phyloP scores from a whole-genome alignment of 2,797 vertebrate genomes.

The Hemitrygon akajei region DNA sequence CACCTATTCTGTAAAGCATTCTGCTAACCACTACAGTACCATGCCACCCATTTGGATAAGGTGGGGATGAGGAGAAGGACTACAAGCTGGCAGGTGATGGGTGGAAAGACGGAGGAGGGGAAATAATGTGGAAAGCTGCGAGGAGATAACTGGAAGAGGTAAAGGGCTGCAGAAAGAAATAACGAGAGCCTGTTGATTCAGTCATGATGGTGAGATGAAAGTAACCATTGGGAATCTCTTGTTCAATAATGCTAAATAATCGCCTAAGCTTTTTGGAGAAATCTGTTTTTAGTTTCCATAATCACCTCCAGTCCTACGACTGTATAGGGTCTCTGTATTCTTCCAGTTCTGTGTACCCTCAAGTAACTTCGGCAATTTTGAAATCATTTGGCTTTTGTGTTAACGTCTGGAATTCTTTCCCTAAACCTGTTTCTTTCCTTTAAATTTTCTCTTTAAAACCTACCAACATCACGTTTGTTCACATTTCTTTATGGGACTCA shows the following conservation, averaged over 20 bases:
- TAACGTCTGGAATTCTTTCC: background rate
- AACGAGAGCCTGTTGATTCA: background rate
- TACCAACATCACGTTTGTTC: background rate
- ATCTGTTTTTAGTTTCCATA: background rate
- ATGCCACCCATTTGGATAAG: too few relatives aligned
- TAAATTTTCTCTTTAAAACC: background rate
- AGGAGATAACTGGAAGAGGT: too few relatives aligned
- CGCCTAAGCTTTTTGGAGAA: background rate
- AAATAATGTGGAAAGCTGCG: too few relatives aligned
- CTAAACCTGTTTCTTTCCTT: background rate
- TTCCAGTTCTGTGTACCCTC: background rate
- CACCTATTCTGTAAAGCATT: too few relatives aligned
- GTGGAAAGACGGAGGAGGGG: too few relatives aligned
- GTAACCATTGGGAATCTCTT: background rate
- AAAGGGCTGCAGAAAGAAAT: background rate
- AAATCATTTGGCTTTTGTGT: background rate
- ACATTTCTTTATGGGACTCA: background rate
- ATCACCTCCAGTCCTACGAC: background rate
- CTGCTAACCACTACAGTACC: too few relatives aligned
- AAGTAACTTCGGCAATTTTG: background rate
- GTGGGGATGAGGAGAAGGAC: too few relatives aligned
- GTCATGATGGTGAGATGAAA: background rate
- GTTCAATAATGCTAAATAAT: background rate
- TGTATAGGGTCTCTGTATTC: background rate
- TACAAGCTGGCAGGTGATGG: too few relatives aligned